phyloP scores from a whole-genome alignment of 1,140 invertebrate genomes.

The Apis florea region DNA sequence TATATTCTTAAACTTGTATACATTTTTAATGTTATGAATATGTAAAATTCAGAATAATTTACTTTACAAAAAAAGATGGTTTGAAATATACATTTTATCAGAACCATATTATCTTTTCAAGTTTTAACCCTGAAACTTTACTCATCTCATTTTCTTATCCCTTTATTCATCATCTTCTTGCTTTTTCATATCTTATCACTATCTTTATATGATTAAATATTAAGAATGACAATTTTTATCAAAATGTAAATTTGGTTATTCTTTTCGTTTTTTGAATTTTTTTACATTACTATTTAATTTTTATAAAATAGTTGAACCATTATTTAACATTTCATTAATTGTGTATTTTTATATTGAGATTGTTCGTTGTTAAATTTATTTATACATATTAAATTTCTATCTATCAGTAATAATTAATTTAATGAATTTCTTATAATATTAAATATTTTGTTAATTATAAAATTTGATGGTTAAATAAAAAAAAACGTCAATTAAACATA shows the following conservation, averaged over 20 bases:
- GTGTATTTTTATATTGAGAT: too few relatives aligned
- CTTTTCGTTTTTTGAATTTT: too few relatives aligned
- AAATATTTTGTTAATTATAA: too few relatives aligned
- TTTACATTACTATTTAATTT: not conserved
- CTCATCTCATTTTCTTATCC: slow-evolving; percentile 20
- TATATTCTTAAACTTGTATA: not conserved
- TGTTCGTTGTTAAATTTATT: too few relatives aligned
- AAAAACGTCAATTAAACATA: too few relatives aligned
- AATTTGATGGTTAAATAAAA: too few relatives aligned
- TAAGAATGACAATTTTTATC: not conserved
- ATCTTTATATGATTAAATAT: not conserved
- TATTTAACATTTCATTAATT: not conserved
- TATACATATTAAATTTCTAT: too few relatives aligned
- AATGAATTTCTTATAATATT: too few relatives aligned
- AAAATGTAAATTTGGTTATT: not conserved
- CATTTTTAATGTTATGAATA: not conserved
- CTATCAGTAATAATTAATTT: too few relatives aligned
- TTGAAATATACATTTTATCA: not conserved
- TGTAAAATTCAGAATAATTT: not conserved
- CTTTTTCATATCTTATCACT: not conserved
- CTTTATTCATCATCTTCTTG: not conserved
- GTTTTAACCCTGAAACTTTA: slow-evolving; percentile 4
- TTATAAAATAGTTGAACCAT: not conserved
- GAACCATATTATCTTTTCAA: not conserved
- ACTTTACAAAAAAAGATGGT: not conserved